Evolutionary conservation across 2,888 invertebrate species (phyloP).

Genomic region (Exephanes ischioxanthus): DNA sequence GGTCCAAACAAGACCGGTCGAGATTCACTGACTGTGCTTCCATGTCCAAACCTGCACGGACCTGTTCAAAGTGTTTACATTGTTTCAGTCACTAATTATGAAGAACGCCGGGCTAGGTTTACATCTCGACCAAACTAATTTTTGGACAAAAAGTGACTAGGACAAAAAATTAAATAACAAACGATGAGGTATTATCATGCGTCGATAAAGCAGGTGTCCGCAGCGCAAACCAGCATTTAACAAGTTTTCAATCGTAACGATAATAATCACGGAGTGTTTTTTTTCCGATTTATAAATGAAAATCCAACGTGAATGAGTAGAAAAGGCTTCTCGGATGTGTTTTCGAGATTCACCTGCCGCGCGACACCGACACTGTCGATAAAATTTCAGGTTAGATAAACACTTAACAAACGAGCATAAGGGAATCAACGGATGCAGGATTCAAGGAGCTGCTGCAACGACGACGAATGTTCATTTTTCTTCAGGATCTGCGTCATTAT

Average conservation of each 20-base stretch:
- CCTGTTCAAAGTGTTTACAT: too few relatives aligned
- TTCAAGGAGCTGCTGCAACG: conserved; percentile 85
- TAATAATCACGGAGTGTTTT: background rate
- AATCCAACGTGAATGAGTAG: background rate
- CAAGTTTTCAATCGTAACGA: background rate
- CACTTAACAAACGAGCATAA: conserved; percentile 9
- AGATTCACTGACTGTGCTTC: too few relatives aligned
- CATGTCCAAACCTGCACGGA: too few relatives aligned
- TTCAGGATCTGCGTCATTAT: too few relatives aligned
- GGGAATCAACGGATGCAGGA: conserved; percentile 68
- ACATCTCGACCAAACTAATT: background rate
- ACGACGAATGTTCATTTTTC: too few relatives aligned
- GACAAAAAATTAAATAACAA: background rate
- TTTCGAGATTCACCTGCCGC: background rate
- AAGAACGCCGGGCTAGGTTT: background rate
- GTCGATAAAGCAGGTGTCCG: background rate
- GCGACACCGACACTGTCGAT: background rate
- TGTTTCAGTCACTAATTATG: background rate
- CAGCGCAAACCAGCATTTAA: background rate
- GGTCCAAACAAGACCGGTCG: too few relatives aligned
- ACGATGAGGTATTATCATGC: background rate
- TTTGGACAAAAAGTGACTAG: background rate
- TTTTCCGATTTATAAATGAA: background rate
- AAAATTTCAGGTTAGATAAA: background rate
- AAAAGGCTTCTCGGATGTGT: background rate